A percentile compares a stretch with the other conserved stretches of the same genome.
Evolutionary conservation across 1,140 invertebrate species (phyloP).

Genomic region (Galendromus occidentalis): DNA sequence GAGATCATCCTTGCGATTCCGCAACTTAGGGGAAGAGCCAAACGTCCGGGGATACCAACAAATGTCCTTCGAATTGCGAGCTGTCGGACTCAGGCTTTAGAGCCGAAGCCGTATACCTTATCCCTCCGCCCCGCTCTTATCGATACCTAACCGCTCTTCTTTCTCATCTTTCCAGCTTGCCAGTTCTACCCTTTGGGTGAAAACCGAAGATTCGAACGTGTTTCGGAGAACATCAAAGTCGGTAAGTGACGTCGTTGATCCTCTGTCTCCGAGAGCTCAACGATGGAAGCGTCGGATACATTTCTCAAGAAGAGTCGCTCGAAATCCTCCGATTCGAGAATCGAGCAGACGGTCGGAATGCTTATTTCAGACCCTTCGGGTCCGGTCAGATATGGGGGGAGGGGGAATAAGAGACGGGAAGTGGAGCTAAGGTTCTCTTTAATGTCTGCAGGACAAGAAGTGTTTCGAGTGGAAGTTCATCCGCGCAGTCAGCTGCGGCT

Average conservation of each 20-base stretch:
- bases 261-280: neutral
- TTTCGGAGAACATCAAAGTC: slow-evolving; percentile 32
- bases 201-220: slow-evolving; percentile 49
- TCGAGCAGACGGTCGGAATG: neutral
- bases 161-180: slow-evolving; percentile 48
- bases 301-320: no score
- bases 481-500: slow-evolving; percentile 46
- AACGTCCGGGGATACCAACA: no score
- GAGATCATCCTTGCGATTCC: no score
- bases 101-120: no score
- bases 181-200: slow-evolving; percentile 54
- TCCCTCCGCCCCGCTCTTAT: no score
- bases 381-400: neutral
- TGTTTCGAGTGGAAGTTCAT: slow-evolving; percentile 47
- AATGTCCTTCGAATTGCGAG: no score
- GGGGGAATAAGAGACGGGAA: neutral
- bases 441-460: slow-evolving; percentile 41
- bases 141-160: neutral
- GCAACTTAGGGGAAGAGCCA: no score
- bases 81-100: no score
- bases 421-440: slow-evolving; percentile 10
- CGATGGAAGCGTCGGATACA: no score
- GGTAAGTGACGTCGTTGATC: slow-evolving; percentile 19
- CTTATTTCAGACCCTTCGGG: neutral
- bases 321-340: no score